These are phyloP conservation scores for Coenonympha arcania DNA, from an alignment of 2,888 invertebrate genomes.

Conservation along the genomic window DNA sequence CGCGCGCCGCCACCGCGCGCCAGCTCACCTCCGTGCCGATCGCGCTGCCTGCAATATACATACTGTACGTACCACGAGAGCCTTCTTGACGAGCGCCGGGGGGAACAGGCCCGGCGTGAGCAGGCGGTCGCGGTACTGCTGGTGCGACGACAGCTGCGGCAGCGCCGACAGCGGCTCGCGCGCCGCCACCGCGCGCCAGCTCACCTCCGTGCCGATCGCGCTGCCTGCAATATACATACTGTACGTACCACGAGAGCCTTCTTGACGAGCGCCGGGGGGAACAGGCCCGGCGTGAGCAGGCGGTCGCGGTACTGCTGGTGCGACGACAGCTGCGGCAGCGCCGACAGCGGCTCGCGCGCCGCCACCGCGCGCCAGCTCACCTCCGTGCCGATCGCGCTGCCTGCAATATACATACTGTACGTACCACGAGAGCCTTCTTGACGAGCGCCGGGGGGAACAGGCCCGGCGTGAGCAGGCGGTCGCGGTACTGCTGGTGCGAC, in stretches of 20 bases:
- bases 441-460: conserved; percentile 89
- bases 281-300: too few species aligned
- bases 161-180: conserved; percentile 77
- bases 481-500: conserved; percentile 59
- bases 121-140: conserved; percentile 69
- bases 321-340: too few species aligned
- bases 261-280: too few species aligned
- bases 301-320: too few species aligned
- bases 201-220: conserved; percentile 48
- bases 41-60: conserved; percentile 39
- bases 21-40: conserved; percentile 58
- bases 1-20: conserved; percentile 78
- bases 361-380: too few species aligned
- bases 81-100: conserved; percentile 84
- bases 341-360: too few species aligned
- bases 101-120: conserved; percentile 91
- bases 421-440: conserved; percentile 85
- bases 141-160: conserved; percentile 57
- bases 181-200: conserved; percentile 78
- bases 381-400: too few species aligned
- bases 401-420: conserved; percentile 28
- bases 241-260: too few species aligned
- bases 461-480: conserved; percentile 84
- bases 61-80: conserved; percentile 78
- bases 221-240: conserved; percentile 37